Evolutionary conservation across 2,113 vertebrate genomes (phyloP).

Genomic region (Megalops atlanticus): DNA sequence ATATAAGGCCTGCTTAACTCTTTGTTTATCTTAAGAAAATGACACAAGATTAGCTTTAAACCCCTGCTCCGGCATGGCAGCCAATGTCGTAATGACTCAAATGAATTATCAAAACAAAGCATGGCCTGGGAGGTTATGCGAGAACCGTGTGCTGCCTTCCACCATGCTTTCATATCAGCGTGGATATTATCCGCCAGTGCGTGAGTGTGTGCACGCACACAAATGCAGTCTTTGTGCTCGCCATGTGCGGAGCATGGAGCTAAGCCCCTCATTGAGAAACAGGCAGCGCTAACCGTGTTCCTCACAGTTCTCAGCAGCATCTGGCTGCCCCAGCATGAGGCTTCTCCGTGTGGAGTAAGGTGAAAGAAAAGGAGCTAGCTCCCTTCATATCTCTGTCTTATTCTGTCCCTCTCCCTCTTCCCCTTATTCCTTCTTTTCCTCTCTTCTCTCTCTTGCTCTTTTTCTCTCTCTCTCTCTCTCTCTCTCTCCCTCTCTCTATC

Average conservation of each 20-base stretch:
- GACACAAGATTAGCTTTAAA: not conserved
- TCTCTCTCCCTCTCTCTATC: conserved; percentile 35
- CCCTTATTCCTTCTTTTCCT: not conserved
- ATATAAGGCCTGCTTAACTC: not conserved
- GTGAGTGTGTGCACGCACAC: not conserved
- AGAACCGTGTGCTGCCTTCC: not conserved
- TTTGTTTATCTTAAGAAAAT: not conserved
- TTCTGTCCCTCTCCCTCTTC: conserved; percentile 14
- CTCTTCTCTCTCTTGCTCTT: not conserved
- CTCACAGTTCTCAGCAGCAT: conserved; percentile 55
- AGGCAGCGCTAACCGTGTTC: conserved; percentile 60
- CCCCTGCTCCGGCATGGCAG: not conserved
- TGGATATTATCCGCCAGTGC: conserved; percentile 45
- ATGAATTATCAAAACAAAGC: not conserved
- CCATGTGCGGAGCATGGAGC: conserved; percentile 47
- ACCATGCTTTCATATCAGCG: not conserved
- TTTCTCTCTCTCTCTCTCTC: conserved; percentile 28
- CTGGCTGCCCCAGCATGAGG: conserved; percentile 60
- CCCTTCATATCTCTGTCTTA: conserved; percentile 46
- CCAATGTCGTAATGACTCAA: not conserved
- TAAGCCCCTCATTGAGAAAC: conserved; percentile 73
- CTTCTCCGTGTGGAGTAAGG: conserved; percentile 27
- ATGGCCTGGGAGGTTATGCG: not conserved
- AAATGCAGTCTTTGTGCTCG: conserved; percentile 23
- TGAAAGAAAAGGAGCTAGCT: conserved; percentile 43